These are phyloP conservation scores for Folsomia manolachei DNA, from an alignment of 2,888 invertebrate genomes.

Conservation along the genomic window DNA sequence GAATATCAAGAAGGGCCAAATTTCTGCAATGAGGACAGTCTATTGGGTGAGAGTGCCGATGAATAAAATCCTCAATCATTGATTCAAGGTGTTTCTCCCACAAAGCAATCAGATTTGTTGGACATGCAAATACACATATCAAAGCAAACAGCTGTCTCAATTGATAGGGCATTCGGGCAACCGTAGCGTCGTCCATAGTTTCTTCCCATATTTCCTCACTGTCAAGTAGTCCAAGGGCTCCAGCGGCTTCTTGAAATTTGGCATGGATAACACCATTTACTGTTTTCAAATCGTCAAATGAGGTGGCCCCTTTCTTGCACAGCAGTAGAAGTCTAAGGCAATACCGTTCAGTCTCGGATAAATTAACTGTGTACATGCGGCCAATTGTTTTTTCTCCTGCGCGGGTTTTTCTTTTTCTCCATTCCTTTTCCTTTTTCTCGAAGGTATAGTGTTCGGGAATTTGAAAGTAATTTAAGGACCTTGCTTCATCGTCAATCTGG, in stretches of 20 bases:
- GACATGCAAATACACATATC: constrained; percentile 40
- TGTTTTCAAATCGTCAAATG: constrained; percentile 40
- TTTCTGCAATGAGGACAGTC: constrained; percentile 8
- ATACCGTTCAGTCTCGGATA: constrained; percentile 46
- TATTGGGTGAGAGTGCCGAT: background rate
- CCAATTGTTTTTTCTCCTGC: constrained; percentile 34
- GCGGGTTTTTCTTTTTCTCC: no score
- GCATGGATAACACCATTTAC: constrained; percentile 33
- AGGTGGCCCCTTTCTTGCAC: constrained; percentile 37
- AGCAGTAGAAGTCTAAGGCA: constrained; percentile 41
- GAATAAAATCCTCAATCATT: constrained; percentile 29
- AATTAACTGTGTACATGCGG: constrained; percentile 48
- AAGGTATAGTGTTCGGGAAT: no score
- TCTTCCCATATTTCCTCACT: constrained; percentile 50
- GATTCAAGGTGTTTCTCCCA: constrained; percentile 47
- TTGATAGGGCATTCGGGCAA: constrained; percentile 48
- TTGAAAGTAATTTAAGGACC: no score
- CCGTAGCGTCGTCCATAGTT: constrained; percentile 46
- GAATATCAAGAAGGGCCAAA: constrained; percentile 24
- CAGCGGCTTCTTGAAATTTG: constrained; percentile 49
- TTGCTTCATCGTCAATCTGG: no score
- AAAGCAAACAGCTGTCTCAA: constrained; percentile 46
- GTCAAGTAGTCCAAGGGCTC: constrained; percentile 32
- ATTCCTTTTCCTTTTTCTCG: no score
- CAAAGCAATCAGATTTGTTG: constrained; percentile 42